Conservation (phyloP, 2,113 vertebrate species). For the Grammomys dolichurus region DNA sequence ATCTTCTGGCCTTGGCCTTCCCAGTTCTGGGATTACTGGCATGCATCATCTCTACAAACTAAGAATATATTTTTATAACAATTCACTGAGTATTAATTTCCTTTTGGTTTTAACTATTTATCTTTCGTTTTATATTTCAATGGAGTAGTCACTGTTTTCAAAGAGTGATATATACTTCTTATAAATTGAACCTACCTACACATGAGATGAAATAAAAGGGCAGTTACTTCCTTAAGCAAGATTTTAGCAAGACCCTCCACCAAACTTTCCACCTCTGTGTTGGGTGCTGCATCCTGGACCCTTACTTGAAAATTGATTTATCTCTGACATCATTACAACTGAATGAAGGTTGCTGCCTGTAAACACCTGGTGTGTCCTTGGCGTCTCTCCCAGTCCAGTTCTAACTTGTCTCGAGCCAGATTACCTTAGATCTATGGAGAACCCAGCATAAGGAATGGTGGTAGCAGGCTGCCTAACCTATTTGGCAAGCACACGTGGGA, state of each 20-base stretch:
- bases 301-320: constrained; percentile 18
- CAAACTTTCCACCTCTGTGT: constrained; percentile 32
- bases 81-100: constrained; percentile 24
- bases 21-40: background rate
- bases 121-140: background rate
- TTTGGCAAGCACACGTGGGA: constrained; percentile 51
- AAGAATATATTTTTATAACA: constrained; percentile 9
- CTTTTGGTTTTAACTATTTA: background rate
- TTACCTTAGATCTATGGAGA: background rate
- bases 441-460: background rate
- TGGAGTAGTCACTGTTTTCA: background rate
- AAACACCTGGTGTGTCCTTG: constrained; percentile 59
- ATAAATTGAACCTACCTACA: background rate
- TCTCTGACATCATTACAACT: constrained; percentile 27
- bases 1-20: background rate
- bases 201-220: background rate
- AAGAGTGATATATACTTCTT: background rate
- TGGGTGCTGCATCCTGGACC: background rate
- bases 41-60: background rate
- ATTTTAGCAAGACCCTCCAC: background rate
- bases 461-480: constrained; percentile 19
- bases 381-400: constrained; percentile 18
- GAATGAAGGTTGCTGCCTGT: background rate
- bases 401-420: constrained; percentile 14
- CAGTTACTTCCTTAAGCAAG: background rate